These are phyloP conservation scores for Cydia pomonella DNA, from an alignment of 1,140 invertebrate species.

Conservation along the genomic window DNA sequence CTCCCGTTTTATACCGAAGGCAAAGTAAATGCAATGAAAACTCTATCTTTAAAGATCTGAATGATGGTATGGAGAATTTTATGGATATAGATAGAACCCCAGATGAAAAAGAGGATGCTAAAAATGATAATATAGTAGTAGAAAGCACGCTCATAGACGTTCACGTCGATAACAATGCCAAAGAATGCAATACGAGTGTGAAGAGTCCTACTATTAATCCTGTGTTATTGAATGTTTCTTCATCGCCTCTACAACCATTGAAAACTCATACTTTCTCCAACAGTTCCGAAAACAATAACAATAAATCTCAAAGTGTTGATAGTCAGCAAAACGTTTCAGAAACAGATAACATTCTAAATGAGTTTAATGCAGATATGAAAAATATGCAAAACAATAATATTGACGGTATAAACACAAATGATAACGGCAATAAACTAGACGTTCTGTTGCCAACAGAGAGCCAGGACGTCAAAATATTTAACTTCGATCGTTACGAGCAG, in stretches of 20 bases:
- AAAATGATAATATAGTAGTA: conserved; percentile 66
- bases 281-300: conserved; percentile 65
- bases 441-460: conserved; percentile 54
- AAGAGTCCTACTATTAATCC: conserved; percentile 66
- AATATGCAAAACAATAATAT: conserved; percentile 49
- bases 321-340: conserved; percentile 63
- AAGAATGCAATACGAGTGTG: conserved; percentile 53
- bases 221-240: conserved; percentile 69
- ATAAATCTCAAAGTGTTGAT: conserved; percentile 60
- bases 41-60: conserved; percentile 72
- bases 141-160: conserved; percentile 75
- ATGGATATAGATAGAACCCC: conserved; percentile 65
- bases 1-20: conserved; percentile 85
- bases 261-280: conserved; percentile 72
- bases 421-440: conserved; percentile 46
- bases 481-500: conserved; percentile 79
- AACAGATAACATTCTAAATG: conserved; percentile 66
- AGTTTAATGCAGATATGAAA: conserved; percentile 57
- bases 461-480: conserved; percentile 77
- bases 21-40: conserved; percentile 77
- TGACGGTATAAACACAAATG: conserved; percentile 24
- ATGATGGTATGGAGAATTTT: conserved; percentile 68
- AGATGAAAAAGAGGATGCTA: conserved; percentile 53
- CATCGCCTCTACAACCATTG: conserved; percentile 68
- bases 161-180: conserved; percentile 69